These are phyloP conservation scores for Lithobates pipiens DNA, from an alignment of 2,797 vertebrate species.

Conservation along the genomic window DNA sequence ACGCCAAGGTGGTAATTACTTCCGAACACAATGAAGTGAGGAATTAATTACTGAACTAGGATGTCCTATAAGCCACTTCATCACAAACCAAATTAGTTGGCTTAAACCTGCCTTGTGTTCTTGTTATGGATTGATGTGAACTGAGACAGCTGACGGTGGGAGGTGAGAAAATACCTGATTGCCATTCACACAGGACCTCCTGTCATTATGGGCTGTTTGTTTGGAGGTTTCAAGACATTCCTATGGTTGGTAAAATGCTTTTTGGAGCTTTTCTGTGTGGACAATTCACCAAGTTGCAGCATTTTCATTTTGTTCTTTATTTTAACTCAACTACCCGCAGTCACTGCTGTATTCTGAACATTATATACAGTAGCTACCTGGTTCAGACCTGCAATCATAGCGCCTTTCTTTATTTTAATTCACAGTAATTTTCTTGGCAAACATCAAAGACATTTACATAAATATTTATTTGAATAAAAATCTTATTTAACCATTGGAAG, in stretches of 20 bases:
- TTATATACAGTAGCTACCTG: no score
- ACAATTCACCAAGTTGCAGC: not conserved
- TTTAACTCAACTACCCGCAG: no score
- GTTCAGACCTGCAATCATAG: no score
- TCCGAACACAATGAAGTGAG: not conserved
- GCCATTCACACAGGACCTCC: not conserved
- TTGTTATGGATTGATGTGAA: not conserved
- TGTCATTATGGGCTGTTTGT: not conserved
- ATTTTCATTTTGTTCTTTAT: no score
- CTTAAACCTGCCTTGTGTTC: conserved; percentile 8
- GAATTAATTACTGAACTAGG: conserved; percentile 8
- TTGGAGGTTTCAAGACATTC: no score
- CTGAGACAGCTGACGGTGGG: not conserved
- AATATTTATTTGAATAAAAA: not conserved
- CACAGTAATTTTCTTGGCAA: not conserved
- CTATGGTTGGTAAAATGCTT: not conserved
- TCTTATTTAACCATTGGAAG: not conserved
- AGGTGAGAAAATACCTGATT: not conserved
- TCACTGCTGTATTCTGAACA: no score
- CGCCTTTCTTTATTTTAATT: no score
- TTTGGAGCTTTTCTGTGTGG: not conserved
- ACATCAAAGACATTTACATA: not conserved
- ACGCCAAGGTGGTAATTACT: conserved; percentile 2
- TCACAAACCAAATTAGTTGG: not conserved
- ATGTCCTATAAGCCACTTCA: not conserved